Evolutionary conservation across 2,888 invertebrate species (phyloP).

Genomic region (Hermaeophaga mercurialis): DNA sequence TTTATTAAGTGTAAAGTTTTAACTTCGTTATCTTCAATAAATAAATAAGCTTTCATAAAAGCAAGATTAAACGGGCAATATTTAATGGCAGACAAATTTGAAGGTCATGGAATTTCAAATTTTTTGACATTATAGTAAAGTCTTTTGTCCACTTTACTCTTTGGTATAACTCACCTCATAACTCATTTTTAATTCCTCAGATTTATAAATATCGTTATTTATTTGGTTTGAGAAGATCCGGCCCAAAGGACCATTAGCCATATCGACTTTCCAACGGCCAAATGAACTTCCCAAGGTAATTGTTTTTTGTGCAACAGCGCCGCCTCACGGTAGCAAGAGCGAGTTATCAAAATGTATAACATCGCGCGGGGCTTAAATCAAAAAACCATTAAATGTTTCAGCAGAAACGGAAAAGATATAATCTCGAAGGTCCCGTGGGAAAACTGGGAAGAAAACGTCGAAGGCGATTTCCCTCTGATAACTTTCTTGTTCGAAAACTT

Average conservation of each 20-base stretch:
- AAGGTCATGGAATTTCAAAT: too few relatives aligned
- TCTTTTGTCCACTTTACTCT: too few relatives aligned
- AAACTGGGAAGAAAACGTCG: constrained; percentile 34
- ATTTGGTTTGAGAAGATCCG: background rate
- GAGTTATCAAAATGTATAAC: constrained; percentile 50
- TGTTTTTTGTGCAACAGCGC: constrained; percentile 26
- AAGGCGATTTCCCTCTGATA: constrained; percentile 31
- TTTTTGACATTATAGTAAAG: too few relatives aligned
- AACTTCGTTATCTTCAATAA: too few relatives aligned
- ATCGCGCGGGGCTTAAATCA: constrained; percentile 49
- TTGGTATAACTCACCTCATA: too few relatives aligned
- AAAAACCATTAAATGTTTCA: constrained; percentile 53
- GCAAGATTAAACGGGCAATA: too few relatives aligned
- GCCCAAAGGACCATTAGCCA: constrained; percentile 30
- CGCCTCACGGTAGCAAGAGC: constrained; percentile 22
- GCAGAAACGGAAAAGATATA: constrained; percentile 47
- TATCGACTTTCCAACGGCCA: constrained; percentile 31
- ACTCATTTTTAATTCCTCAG: too few relatives aligned
- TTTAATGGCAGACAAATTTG: too few relatives aligned
- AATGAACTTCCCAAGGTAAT: constrained; percentile 31
- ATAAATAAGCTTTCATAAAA: too few relatives aligned
- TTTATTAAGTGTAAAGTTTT: too few relatives aligned
- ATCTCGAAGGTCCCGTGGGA: constrained; percentile 45
- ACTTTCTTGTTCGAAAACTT: constrained; percentile 28
- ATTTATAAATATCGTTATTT: too few relatives aligned